Evolutionary conservation across 2,113 vertebrate genomes (phyloP), one percentile per base, ranked within the genome.

Genomic region (Gila orcuttii): DNA sequence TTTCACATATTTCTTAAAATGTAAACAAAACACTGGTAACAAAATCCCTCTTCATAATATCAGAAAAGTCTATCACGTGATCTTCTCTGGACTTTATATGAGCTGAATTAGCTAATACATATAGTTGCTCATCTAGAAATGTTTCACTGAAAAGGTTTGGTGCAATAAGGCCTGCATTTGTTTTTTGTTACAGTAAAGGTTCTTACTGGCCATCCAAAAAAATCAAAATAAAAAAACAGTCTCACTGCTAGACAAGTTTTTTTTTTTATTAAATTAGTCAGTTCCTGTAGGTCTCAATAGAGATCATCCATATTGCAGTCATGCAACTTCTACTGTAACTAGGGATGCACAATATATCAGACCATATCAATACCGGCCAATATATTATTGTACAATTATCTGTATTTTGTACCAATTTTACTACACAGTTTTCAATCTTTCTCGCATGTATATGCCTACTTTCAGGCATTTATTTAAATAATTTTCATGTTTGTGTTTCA

Each of bases 1-100:
- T 55, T 64, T 66, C 80, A 88, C 79, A 69, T n/a, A 90, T 88
- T 84, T 88, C 69, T 86, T 57, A 25, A 50, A 66, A 68, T 68
- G 64, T 85, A 76, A 86, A 86, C 36, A 75, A 52, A 76, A 52
- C 74, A 76, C 73, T 76, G n/a, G 74, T 76, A 76, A 76, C 47
- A 52, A 50, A 75, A 50, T 15, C 23, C 1, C 21, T 25, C 23
- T 19, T 75, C 23, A 47, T 47, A 17, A 28, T 15, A 25, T 13
- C 19, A 23, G 55, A 57, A 8, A 57, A 57, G 6, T 57, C 19
- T 55, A 55, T 55, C 52, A 55, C 13, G 17, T 19, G 19, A 57
- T 1, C 8, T 1, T n/a, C 69, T 23, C 21, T 21, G 69, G 25
- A 13, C 64, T 66, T 31, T 0, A n/a, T 47, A 4, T 25, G 39